Evolutionary conservation across 2,888 invertebrate species (phyloP), one percentile per base, ranked within the genome.

Genomic region (Coenonympha glycerion): DNA sequence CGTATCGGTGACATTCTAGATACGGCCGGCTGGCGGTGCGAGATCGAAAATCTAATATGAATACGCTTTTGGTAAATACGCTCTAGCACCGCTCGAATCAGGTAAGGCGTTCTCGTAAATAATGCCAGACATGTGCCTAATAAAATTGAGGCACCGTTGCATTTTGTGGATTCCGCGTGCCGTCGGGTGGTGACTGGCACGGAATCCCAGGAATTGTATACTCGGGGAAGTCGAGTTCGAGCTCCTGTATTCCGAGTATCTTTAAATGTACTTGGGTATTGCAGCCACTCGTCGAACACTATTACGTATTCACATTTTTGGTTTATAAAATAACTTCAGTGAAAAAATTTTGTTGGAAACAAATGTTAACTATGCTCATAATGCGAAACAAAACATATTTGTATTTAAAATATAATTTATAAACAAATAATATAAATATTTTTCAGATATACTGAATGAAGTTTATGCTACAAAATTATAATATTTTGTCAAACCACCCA

Each of bases 1-100:
- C 69, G 76, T 82, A 81, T 80, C 69, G 79, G 74, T 70, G 78
- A 78, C 79, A 79, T 76, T 78, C 78, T 77, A 73, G 72, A 75
- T 79, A 75, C 76, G 71, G 76, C 73, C 69, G 64, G 64, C 60
- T 72, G 77, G 69, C 77, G 76, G 78, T 77, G 79, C 72, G 68
- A 72, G 73, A 74, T 78, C 74, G 79, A 73, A 78, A 82, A 84
- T 83, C 82, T 83, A 85, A 85, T 84, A 85, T 85, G 84, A 83
- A 85, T 85, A 81, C 82, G 74, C 66, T 80, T 83, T 80, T 76
- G 80, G 83, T 70, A 72, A 80, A 82, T 79, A 78, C 72, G 63
- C 60, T 68, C 71, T 64, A 66, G 75, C 68, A 71, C 71, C 74
- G 75, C 55, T 44, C 54, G 53, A 47, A n/a, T n/a, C n/a, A n/a